These are phyloP conservation scores for Myrmecobius fasciatus DNA, from an alignment of 2,113 vertebrate genomes.

Conservation along the genomic window DNA sequence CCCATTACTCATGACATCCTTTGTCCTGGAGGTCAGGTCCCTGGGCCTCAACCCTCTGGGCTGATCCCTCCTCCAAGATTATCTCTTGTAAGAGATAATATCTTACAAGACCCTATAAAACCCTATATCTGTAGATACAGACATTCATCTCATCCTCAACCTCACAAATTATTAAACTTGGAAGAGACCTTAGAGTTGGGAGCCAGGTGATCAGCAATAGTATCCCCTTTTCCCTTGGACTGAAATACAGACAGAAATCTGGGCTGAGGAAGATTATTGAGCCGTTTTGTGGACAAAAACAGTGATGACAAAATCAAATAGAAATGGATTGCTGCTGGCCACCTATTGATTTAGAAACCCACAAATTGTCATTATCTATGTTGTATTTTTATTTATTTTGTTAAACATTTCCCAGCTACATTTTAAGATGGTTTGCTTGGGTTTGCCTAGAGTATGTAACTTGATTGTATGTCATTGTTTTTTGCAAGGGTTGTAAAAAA, in stretches of 20 bases:
- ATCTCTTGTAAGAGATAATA: no score
- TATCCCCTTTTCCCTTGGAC: not conserved
- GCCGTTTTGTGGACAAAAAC: not conserved
- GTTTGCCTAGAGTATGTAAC: not conserved
- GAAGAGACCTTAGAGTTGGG: not conserved
- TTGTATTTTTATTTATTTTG: not conserved
- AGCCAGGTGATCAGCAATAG: not conserved
- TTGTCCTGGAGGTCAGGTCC: not conserved
- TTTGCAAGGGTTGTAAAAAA: not conserved
- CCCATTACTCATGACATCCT: not conserved
- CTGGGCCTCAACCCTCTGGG: not conserved
- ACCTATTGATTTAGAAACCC: not conserved
- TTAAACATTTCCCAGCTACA: not conserved
- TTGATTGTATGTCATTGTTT: not conserved
- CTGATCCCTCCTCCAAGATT: not conserved
- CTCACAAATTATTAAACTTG: not conserved
- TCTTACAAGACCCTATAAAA: no score
- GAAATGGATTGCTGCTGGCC: not conserved
- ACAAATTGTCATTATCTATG: not conserved
- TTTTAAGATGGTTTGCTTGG: not conserved
- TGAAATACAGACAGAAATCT: not conserved
- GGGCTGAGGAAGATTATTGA: not conserved
- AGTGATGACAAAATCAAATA: not conserved
- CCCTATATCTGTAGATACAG: no score
- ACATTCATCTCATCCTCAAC: not conserved